phyloP scores from a whole-genome alignment of 1,140 invertebrate species.

The Hetaerina americana region DNA sequence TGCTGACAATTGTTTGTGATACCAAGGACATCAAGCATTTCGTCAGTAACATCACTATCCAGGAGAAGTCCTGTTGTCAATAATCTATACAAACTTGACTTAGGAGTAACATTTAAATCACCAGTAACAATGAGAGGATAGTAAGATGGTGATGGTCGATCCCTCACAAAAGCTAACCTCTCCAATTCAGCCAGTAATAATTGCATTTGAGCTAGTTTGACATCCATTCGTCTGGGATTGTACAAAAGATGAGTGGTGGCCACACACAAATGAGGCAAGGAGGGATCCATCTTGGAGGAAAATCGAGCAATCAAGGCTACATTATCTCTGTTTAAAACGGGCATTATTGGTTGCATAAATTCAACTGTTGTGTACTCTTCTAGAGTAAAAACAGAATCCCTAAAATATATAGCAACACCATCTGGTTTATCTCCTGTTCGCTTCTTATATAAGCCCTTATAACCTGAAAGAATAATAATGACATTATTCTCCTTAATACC shows the following conservation, averaged over 20 bases:
- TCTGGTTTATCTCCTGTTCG: conserved; percentile 56
- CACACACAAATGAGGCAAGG: neutral
- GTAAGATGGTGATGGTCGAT: conserved; percentile 30
- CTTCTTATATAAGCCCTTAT: conserved; percentile 55
- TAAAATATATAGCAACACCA: conserved; percentile 76
- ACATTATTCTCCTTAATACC: too few relatives aligned
- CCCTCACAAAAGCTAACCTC: conserved; percentile 47
- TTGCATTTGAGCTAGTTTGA: conserved; percentile 73
- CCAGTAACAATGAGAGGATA: conserved; percentile 73
- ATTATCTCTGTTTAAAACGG: conserved; percentile 70
- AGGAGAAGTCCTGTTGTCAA: conserved; percentile 49
- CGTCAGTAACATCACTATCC: conserved; percentile 34
- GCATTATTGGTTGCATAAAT: conserved; percentile 32
- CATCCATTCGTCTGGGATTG: conserved; percentile 76
- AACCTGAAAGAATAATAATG: conserved; percentile 32
- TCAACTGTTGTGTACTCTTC: conserved; percentile 46
- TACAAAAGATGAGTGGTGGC: conserved; percentile 92
- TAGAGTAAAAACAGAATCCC: conserved; percentile 44
- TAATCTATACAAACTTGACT: conserved; percentile 57
- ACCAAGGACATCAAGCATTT: conserved; percentile 29
- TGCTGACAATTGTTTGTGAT: conserved; percentile 56
- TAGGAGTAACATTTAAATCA: conserved; percentile 73
- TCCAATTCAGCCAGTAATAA: conserved; percentile 72
- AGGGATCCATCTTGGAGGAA: neutral
- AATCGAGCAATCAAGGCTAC: conserved; percentile 56